Conservation (phyloP, 2,113 vertebrate species). For the Garra rufa region DNA sequence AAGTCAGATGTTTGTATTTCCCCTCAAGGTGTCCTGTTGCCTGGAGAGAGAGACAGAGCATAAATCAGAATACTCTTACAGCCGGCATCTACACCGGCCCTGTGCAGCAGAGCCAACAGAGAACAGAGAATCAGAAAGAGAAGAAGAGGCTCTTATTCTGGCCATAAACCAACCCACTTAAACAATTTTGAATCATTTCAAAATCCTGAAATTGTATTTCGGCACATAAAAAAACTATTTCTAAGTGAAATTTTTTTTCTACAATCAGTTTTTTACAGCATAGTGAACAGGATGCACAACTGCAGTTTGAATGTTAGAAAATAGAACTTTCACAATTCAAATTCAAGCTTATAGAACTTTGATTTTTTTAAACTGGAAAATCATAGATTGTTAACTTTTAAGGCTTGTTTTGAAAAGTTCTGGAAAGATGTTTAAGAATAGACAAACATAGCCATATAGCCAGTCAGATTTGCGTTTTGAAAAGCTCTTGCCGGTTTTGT, state of each 20-base stretch:
- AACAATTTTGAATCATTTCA: neutral
- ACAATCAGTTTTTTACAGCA: too few relatives aligned
- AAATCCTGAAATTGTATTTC: neutral
- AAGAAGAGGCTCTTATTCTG: neutral
- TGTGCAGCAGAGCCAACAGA: slow-evolving; percentile 24
- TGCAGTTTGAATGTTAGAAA: neutral
- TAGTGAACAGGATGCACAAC: neutral
- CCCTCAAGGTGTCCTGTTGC: slow-evolving; percentile 59
- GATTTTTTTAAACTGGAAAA: neutral
- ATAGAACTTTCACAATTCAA: neutral
- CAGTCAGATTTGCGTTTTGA: neutral
- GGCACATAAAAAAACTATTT: neutral
- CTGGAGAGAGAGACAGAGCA: slow-evolving; percentile 51
- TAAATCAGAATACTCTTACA: slow-evolving; percentile 56
- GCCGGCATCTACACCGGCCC: slow-evolving; percentile 37
- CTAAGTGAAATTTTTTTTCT: neutral
- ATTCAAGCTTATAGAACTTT: neutral
- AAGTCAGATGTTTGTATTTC: slow-evolving; percentile 57
- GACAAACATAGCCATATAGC: neutral
- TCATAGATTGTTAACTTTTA: neutral
- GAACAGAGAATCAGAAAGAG: slow-evolving; percentile 15
- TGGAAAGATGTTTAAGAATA: neutral
- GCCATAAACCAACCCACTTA: neutral
- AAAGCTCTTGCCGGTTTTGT: neutral
- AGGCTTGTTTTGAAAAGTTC: neutral